phyloP scores from a whole-genome alignment of 2,797 vertebrate species.

The Enteromius trimaculatus region DNA sequence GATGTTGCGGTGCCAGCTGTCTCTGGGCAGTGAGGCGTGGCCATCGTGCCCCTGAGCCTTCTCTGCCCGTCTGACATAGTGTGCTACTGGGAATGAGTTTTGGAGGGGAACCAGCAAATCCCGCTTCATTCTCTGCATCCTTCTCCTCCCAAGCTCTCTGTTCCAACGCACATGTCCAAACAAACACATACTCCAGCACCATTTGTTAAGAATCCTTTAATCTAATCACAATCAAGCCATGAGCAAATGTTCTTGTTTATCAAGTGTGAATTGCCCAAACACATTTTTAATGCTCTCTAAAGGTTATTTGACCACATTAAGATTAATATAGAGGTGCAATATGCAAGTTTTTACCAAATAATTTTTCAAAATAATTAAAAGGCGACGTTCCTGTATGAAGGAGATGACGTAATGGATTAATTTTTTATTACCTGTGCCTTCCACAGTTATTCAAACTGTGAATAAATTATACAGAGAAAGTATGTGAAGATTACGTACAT shows the following conservation, averaged over 20 bases:
- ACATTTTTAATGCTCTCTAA: neutral
- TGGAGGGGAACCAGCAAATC: conserved; percentile 59
- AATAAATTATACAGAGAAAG: neutral
- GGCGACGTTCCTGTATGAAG: too few species aligned
- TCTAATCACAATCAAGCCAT: conserved; percentile 75
- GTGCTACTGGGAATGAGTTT: conserved; percentile 64
- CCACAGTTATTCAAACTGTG: neutral
- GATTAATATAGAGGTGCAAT: neutral
- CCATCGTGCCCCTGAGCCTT: conserved; percentile 65
- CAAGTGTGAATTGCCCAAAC: conserved; percentile 26
- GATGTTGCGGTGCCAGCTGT: conserved; percentile 78
- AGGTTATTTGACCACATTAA: neutral
- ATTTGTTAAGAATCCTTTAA: conserved; percentile 79
- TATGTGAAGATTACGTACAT: neutral
- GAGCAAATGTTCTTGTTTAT: conserved; percentile 77
- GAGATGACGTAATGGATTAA: neutral
- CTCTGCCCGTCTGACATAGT: conserved; percentile 65
- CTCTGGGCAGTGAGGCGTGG: conserved; percentile 67
- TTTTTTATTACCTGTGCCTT: neutral
- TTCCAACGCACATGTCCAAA: conserved; percentile 46
- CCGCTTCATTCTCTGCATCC: neutral
- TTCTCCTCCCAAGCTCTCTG: neutral
- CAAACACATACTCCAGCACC: conserved; percentile 61
- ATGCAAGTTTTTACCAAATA: neutral
- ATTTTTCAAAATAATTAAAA: neutral